These are phyloP conservation scores for Gallinago undulata DNA, from an alignment of 2,113 vertebrate genomes.

Conservation along the genomic window DNA sequence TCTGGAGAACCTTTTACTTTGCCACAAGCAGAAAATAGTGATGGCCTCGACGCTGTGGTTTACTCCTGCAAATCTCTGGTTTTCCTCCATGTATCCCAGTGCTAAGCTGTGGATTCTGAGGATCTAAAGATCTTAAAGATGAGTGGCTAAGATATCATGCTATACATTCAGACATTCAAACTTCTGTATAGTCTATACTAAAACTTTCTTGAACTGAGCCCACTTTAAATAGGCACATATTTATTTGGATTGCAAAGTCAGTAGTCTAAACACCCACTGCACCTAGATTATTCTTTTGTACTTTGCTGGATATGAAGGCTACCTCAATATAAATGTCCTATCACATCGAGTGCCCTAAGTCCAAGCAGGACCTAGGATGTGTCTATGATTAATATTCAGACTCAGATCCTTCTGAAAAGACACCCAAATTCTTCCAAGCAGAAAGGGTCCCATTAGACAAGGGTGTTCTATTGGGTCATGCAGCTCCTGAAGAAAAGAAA, in stretches of 20 bases:
- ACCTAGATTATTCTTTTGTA: not conserved
- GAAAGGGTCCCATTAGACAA: not conserved
- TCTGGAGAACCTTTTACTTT: not conserved
- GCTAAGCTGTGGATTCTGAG: not conserved
- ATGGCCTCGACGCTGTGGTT: not conserved
- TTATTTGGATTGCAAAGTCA: not conserved
- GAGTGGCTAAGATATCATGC: not conserved
- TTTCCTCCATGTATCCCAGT: not conserved
- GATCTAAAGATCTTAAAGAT: not conserved
- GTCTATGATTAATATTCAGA: not conserved
- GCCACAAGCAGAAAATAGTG: not conserved
- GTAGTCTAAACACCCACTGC: not conserved
- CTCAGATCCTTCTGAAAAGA: not conserved
- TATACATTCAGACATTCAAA: not conserved
- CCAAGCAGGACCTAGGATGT: not conserved
- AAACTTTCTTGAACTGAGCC: not conserved
- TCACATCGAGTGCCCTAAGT: not conserved
- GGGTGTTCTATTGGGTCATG: not conserved
- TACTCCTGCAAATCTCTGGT: not conserved
- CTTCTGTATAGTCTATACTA: rapidly evolving
- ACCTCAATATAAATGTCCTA: not conserved
- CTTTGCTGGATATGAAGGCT: not conserved
- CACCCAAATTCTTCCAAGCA: not conserved
- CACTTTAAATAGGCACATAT: not conserved
- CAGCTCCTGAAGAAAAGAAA: not conserved